Base-by-base conservation (phyloP, 2,797 vertebrate species). In the Dicrostonyx torquatus region DNA sequence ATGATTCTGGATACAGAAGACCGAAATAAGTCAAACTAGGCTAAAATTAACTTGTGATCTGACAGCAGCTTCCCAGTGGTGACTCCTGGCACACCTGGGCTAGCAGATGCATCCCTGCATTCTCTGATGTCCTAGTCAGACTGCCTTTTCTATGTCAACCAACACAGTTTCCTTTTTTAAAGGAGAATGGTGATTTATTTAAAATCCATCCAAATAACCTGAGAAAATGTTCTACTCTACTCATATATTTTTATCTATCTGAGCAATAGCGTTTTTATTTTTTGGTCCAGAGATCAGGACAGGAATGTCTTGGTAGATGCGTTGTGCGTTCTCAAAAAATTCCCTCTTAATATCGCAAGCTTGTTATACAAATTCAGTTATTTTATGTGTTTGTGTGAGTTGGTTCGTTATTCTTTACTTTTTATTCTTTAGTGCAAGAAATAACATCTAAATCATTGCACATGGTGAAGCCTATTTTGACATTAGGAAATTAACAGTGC, bases 401-500 rank as follows among this genome's bases (percentile, higher is more conserved):
- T 55, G 17, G 2, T 75, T 60, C 60, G 5, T 9, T 50, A 24
- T 55, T 34, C 12, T 88, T 76, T 62, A 31, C 4, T 24, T 29
- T 72, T 58, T 43, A 43, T 34, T 91, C 29, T 58, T 85, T 29
- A 55, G 31, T 50, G 78, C 8, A 68, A 93, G 22, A 78, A 94
- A 60, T 60, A 80, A 55, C 72, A 7, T 78, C 6, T 53, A 7
- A 11, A 64, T 82, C 37, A 64, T 13, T 76, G 11, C 68, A 9
- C 1, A 75, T 22, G 66, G 24, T 89, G 4, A 68, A 82, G 14
- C 2, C 37, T 48, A 89, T 79, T 91, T 91, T 45, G 62, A 95
- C 8, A 87, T 62, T 97, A 75, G 29, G 37, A 93, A 87, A 86
- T 43, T 64, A 87, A 79, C 18, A 37, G 58, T 77, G 87, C 26